phyloP scores from a whole-genome alignment of 2,888 invertebrate genomes.

The Phania funesta region DNA sequence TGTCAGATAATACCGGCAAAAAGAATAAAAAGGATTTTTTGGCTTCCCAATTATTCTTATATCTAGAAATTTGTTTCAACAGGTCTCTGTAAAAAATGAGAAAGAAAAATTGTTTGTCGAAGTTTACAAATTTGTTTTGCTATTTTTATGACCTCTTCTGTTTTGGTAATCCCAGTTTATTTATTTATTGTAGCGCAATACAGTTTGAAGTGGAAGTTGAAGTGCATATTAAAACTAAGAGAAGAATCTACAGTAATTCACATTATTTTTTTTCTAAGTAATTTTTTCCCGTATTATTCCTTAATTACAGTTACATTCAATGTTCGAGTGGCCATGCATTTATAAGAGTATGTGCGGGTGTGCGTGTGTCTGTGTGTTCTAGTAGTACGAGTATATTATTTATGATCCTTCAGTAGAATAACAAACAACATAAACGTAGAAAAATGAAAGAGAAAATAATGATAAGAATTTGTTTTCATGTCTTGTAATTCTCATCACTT shows the following conservation, averaged over 20 bases:
- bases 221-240: neutral
- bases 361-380: neutral
- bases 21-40: no score
- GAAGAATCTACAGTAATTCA: neutral
- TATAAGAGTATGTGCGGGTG: neutral
- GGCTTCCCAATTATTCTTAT: no score
- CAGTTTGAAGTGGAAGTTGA: neutral
- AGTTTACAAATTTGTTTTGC: no score
- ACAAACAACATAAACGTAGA: neutral
- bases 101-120: no score
- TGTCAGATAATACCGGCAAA: no score
- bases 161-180: neutral
- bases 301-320: conserved; percentile 43
- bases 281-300: conserved; percentile 4
- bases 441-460: conserved; percentile 4
- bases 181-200: neutral
- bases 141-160: neutral
- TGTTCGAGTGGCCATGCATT: neutral
- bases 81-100: no score
- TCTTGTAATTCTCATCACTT: neutral
- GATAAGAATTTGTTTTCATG: conserved; percentile 17
- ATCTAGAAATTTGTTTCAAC: no score
- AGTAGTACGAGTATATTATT: neutral
- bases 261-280: neutral
- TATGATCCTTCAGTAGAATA: neutral